phyloP scores from a whole-genome alignment of 2,797 vertebrate species.

The Hydrolagus colliei region DNA sequence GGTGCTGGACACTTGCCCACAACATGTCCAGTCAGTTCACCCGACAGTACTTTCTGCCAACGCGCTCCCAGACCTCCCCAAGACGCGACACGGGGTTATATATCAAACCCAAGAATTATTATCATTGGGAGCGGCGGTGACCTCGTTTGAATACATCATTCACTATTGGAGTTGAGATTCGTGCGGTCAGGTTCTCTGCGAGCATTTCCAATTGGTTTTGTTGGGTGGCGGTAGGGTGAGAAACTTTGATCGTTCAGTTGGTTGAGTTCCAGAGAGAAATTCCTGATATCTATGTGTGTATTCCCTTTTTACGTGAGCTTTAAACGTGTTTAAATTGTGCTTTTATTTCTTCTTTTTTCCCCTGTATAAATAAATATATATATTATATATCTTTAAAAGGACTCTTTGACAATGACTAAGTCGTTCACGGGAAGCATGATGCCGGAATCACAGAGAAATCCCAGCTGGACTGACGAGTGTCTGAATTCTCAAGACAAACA shows the following conservation, averaged over 20 bases:
- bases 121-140: background rate
- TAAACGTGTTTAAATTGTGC: conserved; percentile 22
- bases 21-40: too few relatives aligned
- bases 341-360: conserved; percentile 17
- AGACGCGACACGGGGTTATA: too few relatives aligned
- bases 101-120: background rate
- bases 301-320: conserved; percentile 35
- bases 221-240: too few relatives aligned
- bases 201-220: too few relatives aligned
- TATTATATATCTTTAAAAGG: conserved; percentile 13
- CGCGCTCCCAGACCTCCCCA: too few relatives aligned
- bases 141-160: background rate
- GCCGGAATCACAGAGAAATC: conserved; percentile 61
- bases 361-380: conserved; percentile 19
- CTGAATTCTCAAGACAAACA: conserved; percentile 70
- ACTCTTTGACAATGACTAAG: conserved; percentile 75
- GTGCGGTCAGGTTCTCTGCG: background rate
- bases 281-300: conserved; percentile 21
- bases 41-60: too few relatives aligned
- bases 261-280: background rate
- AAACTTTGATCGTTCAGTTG: background rate
- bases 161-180: too few relatives aligned
- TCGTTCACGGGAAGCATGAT: conserved; percentile 77
- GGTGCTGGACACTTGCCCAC: too few relatives aligned
- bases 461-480: conserved; percentile 71